Percentiles rank a stretch among this genome's conserved stretches.
These are phyloP conservation scores for Anableps anableps DNA, from an alignment of 2,797 vertebrate species.

Conservation along the genomic window DNA sequence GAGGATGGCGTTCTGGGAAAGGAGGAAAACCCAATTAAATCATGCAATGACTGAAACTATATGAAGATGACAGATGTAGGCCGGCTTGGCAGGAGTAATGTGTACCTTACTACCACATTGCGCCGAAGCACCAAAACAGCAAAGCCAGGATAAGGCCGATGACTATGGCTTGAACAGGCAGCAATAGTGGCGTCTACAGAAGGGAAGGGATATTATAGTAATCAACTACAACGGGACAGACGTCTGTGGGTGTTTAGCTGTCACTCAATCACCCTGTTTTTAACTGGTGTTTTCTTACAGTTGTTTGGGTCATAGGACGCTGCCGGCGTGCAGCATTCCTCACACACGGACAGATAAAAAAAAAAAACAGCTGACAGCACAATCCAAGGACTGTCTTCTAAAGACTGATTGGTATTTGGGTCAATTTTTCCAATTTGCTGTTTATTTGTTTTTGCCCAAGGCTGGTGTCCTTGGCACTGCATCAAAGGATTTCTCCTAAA, in stretches of 20 bases:
- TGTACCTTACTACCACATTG: conserved; percentile 99
- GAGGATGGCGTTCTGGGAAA: conserved; percentile 53
- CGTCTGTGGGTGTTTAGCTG: conserved; percentile 54
- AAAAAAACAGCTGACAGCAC: conserved; percentile 1
- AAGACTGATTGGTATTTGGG: not conserved
- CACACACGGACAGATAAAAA: conserved; percentile 17
- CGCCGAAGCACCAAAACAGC: conserved; percentile 99
- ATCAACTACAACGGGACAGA: conserved; percentile 82
- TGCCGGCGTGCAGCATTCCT: conserved; percentile 34
- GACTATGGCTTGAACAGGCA: conserved; percentile 98
- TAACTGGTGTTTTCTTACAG: conserved; percentile 47
- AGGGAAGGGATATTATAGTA: conserved; percentile 98
- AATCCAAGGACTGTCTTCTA: not conserved
- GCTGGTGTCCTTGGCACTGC: not conserved
- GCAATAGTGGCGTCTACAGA: conserved; percentile 97
- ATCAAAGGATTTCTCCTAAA: not conserved
- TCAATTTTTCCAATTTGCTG: not conserved
- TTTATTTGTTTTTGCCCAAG: not conserved
- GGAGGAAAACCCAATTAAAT: conserved; percentile 56
- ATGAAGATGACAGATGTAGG: conserved; percentile 70
- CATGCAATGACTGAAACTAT: conserved; percentile 70
- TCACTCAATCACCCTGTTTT: conserved; percentile 39
- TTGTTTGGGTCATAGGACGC: conserved; percentile 35
- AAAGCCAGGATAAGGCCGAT: conserved; percentile 99
- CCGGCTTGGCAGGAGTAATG: conserved; percentile 84